Conservation (phyloP, 2,797 vertebrate genomes). For the Sebastes aleutianus region DNA sequence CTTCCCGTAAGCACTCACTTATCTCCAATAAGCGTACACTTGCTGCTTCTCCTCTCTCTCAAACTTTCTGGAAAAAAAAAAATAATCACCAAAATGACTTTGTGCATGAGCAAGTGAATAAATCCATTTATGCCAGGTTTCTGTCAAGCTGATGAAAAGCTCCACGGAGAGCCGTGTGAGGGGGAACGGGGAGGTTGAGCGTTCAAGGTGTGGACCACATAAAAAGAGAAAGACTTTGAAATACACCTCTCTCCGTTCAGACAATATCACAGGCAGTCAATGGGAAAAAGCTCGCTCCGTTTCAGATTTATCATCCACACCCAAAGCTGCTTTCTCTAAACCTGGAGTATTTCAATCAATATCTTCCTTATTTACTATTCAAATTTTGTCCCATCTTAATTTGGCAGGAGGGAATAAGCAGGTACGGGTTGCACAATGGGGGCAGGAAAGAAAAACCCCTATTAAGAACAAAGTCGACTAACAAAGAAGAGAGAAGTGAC, state of each 20-base stretch:
- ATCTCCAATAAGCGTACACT: slow-evolving; percentile 1
- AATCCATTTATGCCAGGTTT: slow-evolving; percentile 54
- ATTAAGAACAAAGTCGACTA: slow-evolving; percentile 11
- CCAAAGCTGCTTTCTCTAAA: slow-evolving; percentile 17
- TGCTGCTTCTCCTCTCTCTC: slow-evolving; percentile 1
- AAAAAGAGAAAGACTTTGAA: slow-evolving; percentile 1
- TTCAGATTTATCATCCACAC: slow-evolving; percentile 38
- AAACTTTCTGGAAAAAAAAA: slow-evolving; percentile 31
- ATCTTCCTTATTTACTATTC: slow-evolving; percentile 43
- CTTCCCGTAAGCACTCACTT: slow-evolving; percentile 18
- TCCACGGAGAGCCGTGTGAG: slow-evolving; percentile 4
- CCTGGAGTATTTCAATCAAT: slow-evolving; percentile 35
- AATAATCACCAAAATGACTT: slow-evolving; percentile 56
- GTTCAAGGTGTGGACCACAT: slow-evolving; percentile 30
- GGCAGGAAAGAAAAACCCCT: slow-evolving; percentile 1
- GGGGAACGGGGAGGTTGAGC: slow-evolving; percentile 8
- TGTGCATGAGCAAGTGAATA: slow-evolving; percentile 51
- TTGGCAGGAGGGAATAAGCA: slow-evolving; percentile 27
- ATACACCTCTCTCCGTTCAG: slow-evolving; percentile 4
- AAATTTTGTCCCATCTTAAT: slow-evolving; percentile 34
- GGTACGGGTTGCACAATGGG: slow-evolving; percentile 16
- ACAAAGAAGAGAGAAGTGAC: neutral
- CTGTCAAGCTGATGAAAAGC: slow-evolving; percentile 60
- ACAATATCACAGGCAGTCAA: slow-evolving; percentile 33
- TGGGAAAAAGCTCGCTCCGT: neutral